Percentiles rank a stretch among this genome's conserved stretches.
phyloP scores from a whole-genome alignment of 2,113 vertebrate genomes.

The Scomber japonicus region DNA sequence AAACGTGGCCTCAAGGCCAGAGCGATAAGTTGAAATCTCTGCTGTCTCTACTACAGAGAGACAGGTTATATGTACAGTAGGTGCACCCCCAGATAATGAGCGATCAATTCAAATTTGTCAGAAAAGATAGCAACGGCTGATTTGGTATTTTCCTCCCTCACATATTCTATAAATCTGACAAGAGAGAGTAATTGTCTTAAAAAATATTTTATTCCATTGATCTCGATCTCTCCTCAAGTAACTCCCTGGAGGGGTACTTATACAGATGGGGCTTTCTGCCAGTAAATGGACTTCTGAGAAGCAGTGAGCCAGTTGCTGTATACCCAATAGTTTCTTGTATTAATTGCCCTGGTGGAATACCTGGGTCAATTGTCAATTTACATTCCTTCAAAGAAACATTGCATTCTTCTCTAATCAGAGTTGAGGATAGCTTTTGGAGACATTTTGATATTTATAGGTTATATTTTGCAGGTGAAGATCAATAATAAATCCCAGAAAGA shows the following conservation, averaged over 20 bases:
- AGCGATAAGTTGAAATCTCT: conserved; percentile 19
- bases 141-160: conserved; percentile 27
- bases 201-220: conserved; percentile 7
- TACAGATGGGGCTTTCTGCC: conserved; percentile 4
- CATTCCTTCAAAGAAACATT: conserved; percentile 28
- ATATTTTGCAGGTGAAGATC: conserved; percentile 38
- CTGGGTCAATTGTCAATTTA: conserved; percentile 39
- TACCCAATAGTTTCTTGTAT: conserved; percentile 14
- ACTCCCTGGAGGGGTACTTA: conserved; percentile 20
- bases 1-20: conserved; percentile 30
- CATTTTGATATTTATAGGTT: conserved; percentile 29
- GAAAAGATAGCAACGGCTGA: conserved; percentile 22
- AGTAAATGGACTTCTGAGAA: conserved; percentile 18
- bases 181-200: conserved; percentile 21
- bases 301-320: conserved; percentile 4
- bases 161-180: conserved; percentile 35
- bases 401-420: background rate
- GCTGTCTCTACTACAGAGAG: conserved; percentile 28
- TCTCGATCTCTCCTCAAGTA: conserved; percentile 16
- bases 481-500: conserved; percentile 57
- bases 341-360: conserved; percentile 32
- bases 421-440: conserved; percentile 11
- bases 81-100: conserved; percentile 28
- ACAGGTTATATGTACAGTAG: background rate
- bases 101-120: conserved; percentile 40